A percentile compares a stretch with the other conserved stretches of the same genome.
phyloP scores from a whole-genome alignment of 2,113 vertebrate species.

The Pithys albifrons region DNA sequence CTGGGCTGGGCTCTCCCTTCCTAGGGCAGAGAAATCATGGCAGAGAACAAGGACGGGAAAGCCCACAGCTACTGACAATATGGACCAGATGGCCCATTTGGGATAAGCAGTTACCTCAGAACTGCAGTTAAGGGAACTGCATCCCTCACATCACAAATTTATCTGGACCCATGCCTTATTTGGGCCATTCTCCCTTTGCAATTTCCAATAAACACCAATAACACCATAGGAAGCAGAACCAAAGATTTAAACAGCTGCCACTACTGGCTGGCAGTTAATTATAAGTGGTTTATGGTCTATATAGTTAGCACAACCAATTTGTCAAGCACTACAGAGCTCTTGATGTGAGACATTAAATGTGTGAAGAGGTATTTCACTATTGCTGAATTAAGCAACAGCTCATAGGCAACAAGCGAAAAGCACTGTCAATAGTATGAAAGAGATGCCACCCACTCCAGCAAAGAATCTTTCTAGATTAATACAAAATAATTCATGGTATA shows the following conservation, averaged over 20 bases:
- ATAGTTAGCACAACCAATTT: conserved; percentile 45
- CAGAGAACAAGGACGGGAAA: not conserved
- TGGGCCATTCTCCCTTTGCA: not conserved
- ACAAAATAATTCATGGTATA: not conserved
- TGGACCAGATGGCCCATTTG: not conserved
- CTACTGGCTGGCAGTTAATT: conserved; percentile 34
- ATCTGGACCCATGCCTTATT: not conserved
- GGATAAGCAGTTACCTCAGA: not conserved
- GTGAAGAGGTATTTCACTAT: conserved; percentile 35
- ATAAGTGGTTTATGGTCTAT: conserved; percentile 29
- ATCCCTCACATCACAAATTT: not conserved
- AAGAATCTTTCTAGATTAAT: not conserved
- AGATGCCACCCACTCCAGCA: not conserved
- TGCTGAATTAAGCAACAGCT: conserved; percentile 53
- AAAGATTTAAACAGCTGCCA: conserved; percentile 34
- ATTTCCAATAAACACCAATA: not conserved
- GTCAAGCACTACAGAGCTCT: conserved; percentile 27
- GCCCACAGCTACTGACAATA: not conserved
- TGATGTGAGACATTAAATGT: conserved; percentile 26
- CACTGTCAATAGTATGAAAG: not conserved
- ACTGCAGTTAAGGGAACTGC: not conserved
- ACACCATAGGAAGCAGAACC: not conserved
- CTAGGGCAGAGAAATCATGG: not conserved
- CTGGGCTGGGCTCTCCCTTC: not conserved
- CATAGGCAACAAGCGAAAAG: not conserved